Conservation (phyloP, 1,140 invertebrate species). For the Drosophila carrolli region DNA sequence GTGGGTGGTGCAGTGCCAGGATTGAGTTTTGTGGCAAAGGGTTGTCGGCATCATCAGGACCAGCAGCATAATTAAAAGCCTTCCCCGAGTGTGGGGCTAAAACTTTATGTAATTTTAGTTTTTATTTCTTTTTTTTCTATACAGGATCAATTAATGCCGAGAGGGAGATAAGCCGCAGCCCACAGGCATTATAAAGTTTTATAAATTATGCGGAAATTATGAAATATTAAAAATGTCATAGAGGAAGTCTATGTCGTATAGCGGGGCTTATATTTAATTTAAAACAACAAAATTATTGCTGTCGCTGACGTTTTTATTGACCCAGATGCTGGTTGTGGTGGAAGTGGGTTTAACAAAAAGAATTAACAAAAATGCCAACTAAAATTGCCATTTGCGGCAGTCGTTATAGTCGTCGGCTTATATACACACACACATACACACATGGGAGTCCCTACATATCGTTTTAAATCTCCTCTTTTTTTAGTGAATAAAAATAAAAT, state of each 20-base stretch:
- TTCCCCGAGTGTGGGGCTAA: slow-evolving; percentile 51
- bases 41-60: slow-evolving; percentile 40
- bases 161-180: slow-evolving; percentile 48
- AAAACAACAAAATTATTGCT: slow-evolving; percentile 61
- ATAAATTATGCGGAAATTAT: slow-evolving; percentile 62
- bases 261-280: slow-evolving; percentile 59
- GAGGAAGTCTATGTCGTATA: not conserved
- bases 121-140: slow-evolving; percentile 16
- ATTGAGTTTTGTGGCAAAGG: slow-evolving; percentile 49
- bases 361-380: slow-evolving; percentile 62
- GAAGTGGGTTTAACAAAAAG: slow-evolving; percentile 16
- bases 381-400: slow-evolving; percentile 64
- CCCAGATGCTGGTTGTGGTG: slow-evolving; percentile 38
- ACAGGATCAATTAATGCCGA: slow-evolving; percentile 56
- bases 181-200: slow-evolving; percentile 38
- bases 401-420: slow-evolving; percentile 28
- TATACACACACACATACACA: slow-evolving; percentile 1
- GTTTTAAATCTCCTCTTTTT: slow-evolving; percentile 44
- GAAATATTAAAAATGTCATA: slow-evolving; percentile 66
- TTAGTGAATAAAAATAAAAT: slow-evolving; percentile 55
- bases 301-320: slow-evolving; percentile 75
- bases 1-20: slow-evolving; percentile 5
- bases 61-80: slow-evolving; percentile 70
- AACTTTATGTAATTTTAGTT: slow-evolving; percentile 62
- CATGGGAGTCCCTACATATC: slow-evolving; percentile 2